A percentile compares a stretch with the other conserved stretches of the same genome.
Evolutionary conservation across 2,888 invertebrate genomes (phyloP).

Genomic region (Dexiosoma caninum): DNA sequence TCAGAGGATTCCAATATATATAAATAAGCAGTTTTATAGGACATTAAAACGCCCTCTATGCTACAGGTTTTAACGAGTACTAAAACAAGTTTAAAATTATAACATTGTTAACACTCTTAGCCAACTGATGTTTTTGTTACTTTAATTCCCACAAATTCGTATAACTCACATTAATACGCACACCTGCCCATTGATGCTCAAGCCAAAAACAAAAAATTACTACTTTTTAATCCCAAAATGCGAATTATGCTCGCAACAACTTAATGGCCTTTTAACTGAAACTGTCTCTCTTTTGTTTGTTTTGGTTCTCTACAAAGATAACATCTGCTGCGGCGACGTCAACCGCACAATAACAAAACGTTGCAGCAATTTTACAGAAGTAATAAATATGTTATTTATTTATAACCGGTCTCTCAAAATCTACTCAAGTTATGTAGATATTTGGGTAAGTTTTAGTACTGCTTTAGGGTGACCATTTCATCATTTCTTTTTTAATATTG

Average conservation of each 20-base stretch:
- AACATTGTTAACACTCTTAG: constrained; percentile 63
- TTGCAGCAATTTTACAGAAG: constrained; percentile 11
- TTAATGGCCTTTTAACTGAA: constrained; percentile 26
- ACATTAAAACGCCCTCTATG: constrained; percentile 72
- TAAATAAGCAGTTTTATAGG: too few species aligned
- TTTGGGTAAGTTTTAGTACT: too few species aligned
- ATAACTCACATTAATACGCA: neutral
- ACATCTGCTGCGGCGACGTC: neutral
- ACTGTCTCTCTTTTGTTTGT: neutral
- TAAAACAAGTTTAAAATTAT: constrained; percentile 71
- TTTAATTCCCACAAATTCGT: neutral
- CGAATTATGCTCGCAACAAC: constrained; percentile 28
- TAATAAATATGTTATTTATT: constrained; percentile 41
- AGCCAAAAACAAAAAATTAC: neutral
- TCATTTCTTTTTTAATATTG: too few species aligned
- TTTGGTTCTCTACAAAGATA: too few species aligned
- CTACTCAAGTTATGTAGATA: neutral
- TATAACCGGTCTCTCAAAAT: too few species aligned
- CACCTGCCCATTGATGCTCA: neutral
- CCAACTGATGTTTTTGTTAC: constrained; percentile 39
- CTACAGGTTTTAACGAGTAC: constrained; percentile 76
- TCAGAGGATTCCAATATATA: too few species aligned
- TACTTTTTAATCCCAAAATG: constrained; percentile 16
- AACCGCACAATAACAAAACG: neutral
- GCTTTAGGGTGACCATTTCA: too few species aligned